A percentile compares a stretch with the other conserved stretches of the same genome.
phyloP scores from a whole-genome alignment of 1,140 invertebrate genomes.

The Magallana ariakensis region DNA sequence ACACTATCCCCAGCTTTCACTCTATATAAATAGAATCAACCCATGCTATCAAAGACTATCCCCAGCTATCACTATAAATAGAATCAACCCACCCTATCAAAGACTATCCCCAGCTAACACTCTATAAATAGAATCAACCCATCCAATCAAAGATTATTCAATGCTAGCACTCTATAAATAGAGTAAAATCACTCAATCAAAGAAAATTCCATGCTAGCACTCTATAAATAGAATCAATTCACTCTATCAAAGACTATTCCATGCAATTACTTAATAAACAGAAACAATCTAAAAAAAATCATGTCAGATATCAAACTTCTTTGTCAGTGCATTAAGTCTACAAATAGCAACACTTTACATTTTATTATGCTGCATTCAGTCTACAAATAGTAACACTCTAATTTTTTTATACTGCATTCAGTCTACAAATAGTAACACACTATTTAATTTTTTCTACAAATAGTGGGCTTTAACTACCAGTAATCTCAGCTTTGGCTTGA shows the following conservation, averaged over 20 bases:
- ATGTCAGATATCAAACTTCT: too few species aligned
- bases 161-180: background rate
- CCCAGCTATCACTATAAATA: constrained; percentile 52
- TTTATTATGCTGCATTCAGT: too few species aligned
- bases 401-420: too few species aligned
- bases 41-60: constrained; percentile 70
- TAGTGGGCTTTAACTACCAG: too few species aligned
- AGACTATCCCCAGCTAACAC: background rate
- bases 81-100: background rate
- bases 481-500: too few species aligned
- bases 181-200: background rate
- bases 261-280: background rate
- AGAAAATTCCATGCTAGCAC: background rate
- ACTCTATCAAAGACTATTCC: background rate
- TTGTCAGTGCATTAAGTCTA: too few species aligned
- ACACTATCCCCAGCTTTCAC: background rate
- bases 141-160: background rate
- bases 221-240: constrained; percentile 3
- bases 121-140: background rate
- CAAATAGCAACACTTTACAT: too few species aligned
- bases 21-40: background rate
- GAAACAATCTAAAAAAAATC: background rate
- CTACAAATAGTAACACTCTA: too few species aligned
- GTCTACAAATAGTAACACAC: too few species aligned
- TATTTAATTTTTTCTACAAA: too few species aligned